phyloP scores from a whole-genome alignment of 2,888 invertebrate genomes.

The Catocala nupta region DNA sequence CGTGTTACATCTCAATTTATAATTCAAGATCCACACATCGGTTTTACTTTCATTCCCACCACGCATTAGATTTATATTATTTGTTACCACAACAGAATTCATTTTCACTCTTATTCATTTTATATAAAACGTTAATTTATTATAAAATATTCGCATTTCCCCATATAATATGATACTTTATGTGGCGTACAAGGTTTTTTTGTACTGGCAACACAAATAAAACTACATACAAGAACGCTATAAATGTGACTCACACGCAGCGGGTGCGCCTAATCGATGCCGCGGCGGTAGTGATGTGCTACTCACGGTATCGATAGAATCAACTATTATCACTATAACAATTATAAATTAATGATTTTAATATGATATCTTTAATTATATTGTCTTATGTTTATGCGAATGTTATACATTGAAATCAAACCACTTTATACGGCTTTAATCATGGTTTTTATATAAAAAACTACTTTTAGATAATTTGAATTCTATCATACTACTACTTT shows the following conservation, averaged over 20 bases:
- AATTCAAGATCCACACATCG: too few species aligned
- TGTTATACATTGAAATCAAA: too few species aligned
- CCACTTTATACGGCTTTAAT: too few species aligned
- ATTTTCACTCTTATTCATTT: conserved; percentile 19
- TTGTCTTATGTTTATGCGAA: too few species aligned
- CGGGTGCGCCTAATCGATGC: conserved; percentile 51
- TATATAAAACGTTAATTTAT: conserved; percentile 27
- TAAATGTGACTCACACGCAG: conserved; percentile 57
- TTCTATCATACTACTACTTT: too few species aligned
- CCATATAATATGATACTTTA: conserved; percentile 45
- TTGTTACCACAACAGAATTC: not conserved
- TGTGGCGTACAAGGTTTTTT: conserved; percentile 30
- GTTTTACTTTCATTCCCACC: too few species aligned
- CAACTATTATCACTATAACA: not conserved
- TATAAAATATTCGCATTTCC: conserved; percentile 44
- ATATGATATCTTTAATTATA: too few species aligned
- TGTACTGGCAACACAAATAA: conserved; percentile 46
- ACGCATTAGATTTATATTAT: too few species aligned
- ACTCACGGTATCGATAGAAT: not conserved
- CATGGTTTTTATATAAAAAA: too few species aligned
- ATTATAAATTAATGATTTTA: too few species aligned
- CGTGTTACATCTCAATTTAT: too few species aligned
- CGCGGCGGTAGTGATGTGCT: conserved; percentile 24
- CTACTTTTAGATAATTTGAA: too few species aligned
- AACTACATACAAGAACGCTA: conserved; percentile 52